Conservation (phyloP, 2,113 vertebrate species). For the Rhea americana region DNA sequence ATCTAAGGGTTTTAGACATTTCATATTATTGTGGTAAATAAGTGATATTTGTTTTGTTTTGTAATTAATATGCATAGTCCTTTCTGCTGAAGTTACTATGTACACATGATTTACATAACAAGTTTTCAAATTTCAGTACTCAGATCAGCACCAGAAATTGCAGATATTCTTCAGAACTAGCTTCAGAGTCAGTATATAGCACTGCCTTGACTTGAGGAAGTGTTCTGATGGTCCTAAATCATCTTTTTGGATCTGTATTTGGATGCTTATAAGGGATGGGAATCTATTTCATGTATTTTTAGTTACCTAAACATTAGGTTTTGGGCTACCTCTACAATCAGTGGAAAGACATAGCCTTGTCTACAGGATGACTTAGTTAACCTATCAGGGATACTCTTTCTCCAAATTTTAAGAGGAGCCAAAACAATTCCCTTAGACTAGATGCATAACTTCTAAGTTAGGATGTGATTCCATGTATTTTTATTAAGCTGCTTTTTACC, state of each 20-base stretch:
- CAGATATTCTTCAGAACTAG: neutral
- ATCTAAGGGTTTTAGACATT: neutral
- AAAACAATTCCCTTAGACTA: neutral
- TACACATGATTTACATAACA: neutral
- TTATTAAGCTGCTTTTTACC: neutral
- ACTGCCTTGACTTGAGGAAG: neutral
- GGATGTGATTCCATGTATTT: neutral
- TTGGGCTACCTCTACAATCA: neutral
- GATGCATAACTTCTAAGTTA: neutral
- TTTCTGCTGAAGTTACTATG: neutral
- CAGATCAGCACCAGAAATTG: neutral
- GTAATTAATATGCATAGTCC: neutral
- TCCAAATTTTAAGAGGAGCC: neutral
- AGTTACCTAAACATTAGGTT: neutral
- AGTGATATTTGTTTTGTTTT: rapidly evolving
- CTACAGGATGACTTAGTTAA: neutral
- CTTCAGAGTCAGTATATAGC: neutral
- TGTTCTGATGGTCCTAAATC: neutral
- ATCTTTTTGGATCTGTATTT: neutral
- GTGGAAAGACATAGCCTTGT: neutral
- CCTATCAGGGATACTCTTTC: neutral
- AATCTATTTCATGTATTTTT: neutral
- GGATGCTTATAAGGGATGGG: neutral
- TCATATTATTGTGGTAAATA: neutral
- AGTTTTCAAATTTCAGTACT: neutral